Conservation (phyloP, 2,888 invertebrate genomes). For the Cryptosula pallasiana region DNA sequence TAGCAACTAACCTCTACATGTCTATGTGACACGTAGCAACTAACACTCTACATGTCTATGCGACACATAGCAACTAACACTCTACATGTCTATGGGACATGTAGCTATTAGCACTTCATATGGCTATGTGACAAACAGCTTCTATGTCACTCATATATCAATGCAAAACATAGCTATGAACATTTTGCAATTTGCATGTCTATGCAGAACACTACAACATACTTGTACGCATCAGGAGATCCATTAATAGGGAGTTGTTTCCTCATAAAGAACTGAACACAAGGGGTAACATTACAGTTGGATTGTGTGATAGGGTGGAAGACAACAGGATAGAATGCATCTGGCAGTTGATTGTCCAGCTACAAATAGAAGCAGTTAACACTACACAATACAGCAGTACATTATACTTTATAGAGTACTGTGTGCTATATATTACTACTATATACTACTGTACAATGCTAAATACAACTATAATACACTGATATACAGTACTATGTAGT, state of each 20-base stretch:
- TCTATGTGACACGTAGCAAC: too few species aligned
- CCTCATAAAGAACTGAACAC: conserved; percentile 55
- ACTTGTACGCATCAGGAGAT: conserved; percentile 52
- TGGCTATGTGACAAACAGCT: too few species aligned
- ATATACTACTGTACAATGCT: not conserved
- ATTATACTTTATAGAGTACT: not conserved
- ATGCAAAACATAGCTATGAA: too few species aligned
- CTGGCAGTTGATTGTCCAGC: conserved; percentile 71
- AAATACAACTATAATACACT: not conserved
- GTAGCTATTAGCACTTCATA: too few species aligned
- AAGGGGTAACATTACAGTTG: conserved; percentile 61
- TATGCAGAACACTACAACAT: conserved; percentile 28
- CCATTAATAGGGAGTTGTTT: conserved; percentile 46
- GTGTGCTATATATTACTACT: not conserved
- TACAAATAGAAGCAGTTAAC: conserved; percentile 56
- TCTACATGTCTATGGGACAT: too few species aligned
- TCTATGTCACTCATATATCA: too few species aligned
- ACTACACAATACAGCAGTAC: too few species aligned
- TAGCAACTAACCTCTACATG: too few species aligned
- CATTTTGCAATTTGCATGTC: too few species aligned
- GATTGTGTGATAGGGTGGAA: conserved; percentile 58
- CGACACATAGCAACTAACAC: too few species aligned
- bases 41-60: too few species aligned
- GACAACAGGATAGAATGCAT: conserved; percentile 67
- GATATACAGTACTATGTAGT: too few species aligned